Percentiles rank a stretch among this genome's conserved stretches.
Evolutionary conservation across 2,888 invertebrate genomes (phyloP).

Genomic region (Synanthedon andrenaeformis): DNA sequence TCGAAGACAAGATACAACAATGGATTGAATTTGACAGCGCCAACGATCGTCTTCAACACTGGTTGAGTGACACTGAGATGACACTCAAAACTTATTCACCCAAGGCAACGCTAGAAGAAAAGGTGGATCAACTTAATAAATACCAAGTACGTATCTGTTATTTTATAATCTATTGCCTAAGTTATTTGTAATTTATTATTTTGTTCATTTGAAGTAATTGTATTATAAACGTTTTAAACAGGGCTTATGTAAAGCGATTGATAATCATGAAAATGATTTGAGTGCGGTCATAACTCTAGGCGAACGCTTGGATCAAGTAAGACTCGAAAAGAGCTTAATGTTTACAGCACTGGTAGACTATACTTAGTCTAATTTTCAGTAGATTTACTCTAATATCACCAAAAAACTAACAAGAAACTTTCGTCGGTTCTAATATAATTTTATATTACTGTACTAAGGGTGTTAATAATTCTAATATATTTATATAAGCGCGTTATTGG

Average conservation of each 20-base stretch:
- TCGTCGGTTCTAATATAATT: not conserved
- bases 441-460: constrained; percentile 19
- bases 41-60: constrained; percentile 82
- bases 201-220: constrained; percentile 1
- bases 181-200: not conserved
- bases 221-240: constrained; percentile 61
- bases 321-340: constrained; percentile 38
- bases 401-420: constrained; percentile 7
- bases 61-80: constrained; percentile 89
- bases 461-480: too few relatives aligned
- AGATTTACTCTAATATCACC: constrained; percentile 47
- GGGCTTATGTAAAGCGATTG: constrained; percentile 82
- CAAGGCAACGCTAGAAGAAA: constrained; percentile 88
- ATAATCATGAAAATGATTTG: constrained; percentile 77
- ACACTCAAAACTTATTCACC: constrained; percentile 86
- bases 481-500: constrained; percentile 24
- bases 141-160: constrained; percentile 78
- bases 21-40: constrained; percentile 93
- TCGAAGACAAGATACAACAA: constrained; percentile 87
- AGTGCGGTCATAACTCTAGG: constrained; percentile 80
- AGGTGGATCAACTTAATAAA: constrained; percentile 88
- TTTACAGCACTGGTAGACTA: constrained; percentile 44
- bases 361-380: constrained; percentile 57
- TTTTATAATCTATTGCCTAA: not conserved
- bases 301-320: constrained; percentile 88